Base-by-base conservation (phyloP, 2,797 vertebrate genomes). In the Sitta carolinensis region DNA sequence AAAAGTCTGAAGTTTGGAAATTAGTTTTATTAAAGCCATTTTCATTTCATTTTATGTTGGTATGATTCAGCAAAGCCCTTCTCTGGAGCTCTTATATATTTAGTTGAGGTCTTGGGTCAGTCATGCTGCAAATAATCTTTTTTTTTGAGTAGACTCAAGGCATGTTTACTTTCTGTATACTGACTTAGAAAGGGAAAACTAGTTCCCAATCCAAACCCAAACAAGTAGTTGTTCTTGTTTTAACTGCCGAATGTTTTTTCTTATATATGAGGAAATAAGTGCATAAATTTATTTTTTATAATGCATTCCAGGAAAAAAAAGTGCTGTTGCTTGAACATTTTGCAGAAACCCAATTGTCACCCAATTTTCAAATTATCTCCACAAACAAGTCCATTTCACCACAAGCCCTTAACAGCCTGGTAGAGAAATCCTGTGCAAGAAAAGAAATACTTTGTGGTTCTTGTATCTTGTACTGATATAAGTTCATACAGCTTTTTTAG, bases 111-210 rank as follows among this genome's bases (percentile, higher is more conserved):
- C 79, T 86, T 78, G 76, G 92, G 84, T 92, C 91, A 93, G 73
- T 94, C 84, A 86, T 89, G 69, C 84, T 92, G 82, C 66, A 95
- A 95, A 91, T 89, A 95, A 76, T 68, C 43, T 86, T 66, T 76
- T 92, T 93, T 93, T 90, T 91, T 96, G 76, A 93, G 55, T 61
- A 86, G 38, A 82, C 7, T 70, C 78, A 87, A 79, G 79, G 42
- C 67, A 36, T 90, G 59, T 92, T 96, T 95, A n/a, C 69, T 90
- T 92, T 79, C 51, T 64, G 8, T 73, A 59, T 50, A 40, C 48
- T 84, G 79, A 81, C 91, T 90, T 87, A 81, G 73, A 80, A 80
- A 47, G 10, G 79, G n/a, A 72, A 67, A 73, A 52, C 50, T 54
- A n/a, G 40, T 68, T 92, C 20, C 32, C 45, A 72, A 13, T 45